A percentile compares a stretch with the other conserved stretches of the same genome.
Conservation (phyloP, 2,888 invertebrate species). For the Ennomos quercinarius region DNA sequence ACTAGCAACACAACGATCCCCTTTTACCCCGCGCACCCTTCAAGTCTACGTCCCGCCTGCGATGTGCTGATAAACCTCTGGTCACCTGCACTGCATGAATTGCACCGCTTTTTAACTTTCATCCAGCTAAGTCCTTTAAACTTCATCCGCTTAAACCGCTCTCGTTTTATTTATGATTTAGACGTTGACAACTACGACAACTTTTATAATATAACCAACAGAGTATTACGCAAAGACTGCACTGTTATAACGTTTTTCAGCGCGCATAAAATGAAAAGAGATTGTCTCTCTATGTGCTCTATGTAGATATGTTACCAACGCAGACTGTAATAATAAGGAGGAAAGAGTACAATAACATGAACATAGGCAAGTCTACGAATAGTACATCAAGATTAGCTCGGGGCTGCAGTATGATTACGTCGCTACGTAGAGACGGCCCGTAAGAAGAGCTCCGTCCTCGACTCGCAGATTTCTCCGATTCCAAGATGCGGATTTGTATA, state of each 20-base stretch:
- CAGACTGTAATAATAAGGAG: conserved; percentile 54
- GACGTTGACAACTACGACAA: conserved; percentile 71
- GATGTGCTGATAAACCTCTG: conserved; percentile 77
- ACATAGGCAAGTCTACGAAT: conserved; percentile 63
- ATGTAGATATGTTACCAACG: conserved; percentile 27
- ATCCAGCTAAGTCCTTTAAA: conserved; percentile 78
- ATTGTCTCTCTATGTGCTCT: conserved; percentile 27
- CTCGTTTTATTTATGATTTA: conserved; percentile 80
- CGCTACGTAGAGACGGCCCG: conserved; percentile 49
- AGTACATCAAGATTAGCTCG: conserved; percentile 79
- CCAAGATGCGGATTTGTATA: conserved; percentile 60
- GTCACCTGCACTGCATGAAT: conserved; percentile 84
- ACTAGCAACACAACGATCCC: conserved; percentile 24
- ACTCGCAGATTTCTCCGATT: conserved; percentile 61
- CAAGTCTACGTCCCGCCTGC: conserved; percentile 56
- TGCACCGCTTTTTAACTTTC: conserved; percentile 84
- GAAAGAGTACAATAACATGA: conserved; percentile 70
- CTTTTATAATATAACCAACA: conserved; percentile 63
- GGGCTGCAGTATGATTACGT: conserved; percentile 77
- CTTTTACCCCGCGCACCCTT: conserved; percentile 33
- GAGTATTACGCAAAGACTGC: conserved; percentile 24
- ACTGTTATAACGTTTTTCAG: conserved; percentile 35
- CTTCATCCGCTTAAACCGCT: conserved; percentile 76
- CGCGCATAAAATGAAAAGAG: conserved; percentile 31
- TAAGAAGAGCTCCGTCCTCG: conserved; percentile 60